phyloP scores from a whole-genome alignment of 1,140 invertebrate species.

The Zaprionus nigranus region DNA sequence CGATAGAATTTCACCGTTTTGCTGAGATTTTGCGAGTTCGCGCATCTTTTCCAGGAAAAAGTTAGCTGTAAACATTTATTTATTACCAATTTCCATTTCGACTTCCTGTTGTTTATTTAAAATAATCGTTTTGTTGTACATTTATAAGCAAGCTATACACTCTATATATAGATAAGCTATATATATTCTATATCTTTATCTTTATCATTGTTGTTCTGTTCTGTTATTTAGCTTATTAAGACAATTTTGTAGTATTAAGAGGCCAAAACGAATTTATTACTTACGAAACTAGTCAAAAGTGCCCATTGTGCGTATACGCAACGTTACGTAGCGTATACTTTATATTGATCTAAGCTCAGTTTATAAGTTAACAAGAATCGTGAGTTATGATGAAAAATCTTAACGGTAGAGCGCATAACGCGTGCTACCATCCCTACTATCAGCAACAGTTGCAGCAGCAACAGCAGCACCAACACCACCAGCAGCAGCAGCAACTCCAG shows the following conservation, averaged over 20 bases:
- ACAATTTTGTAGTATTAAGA: slow-evolving; percentile 24
- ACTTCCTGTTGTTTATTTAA: slow-evolving; percentile 52
- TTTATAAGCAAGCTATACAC: slow-evolving; percentile 24
- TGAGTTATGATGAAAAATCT: slow-evolving; percentile 75
- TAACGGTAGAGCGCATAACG: slow-evolving; percentile 75
- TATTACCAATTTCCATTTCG: slow-evolving; percentile 21
- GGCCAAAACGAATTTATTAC: slow-evolving; percentile 37
- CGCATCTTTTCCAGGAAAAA: slow-evolving; percentile 47
- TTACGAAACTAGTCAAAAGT: slow-evolving; percentile 64
- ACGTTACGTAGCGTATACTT: slow-evolving; percentile 62
- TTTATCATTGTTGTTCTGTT: slow-evolving; percentile 60
- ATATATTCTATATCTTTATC: slow-evolving; percentile 27
- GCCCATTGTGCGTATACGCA: slow-evolving; percentile 73
- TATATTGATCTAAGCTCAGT: slow-evolving; percentile 58
- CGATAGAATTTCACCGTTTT: slow-evolving; percentile 17
- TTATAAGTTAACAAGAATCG: slow-evolving; percentile 30
- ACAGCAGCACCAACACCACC: slow-evolving; percentile 59
- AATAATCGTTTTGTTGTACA: slow-evolving; percentile 21
- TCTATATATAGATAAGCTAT: slow-evolving; percentile 16
- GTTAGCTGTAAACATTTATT: slow-evolving; percentile 65
- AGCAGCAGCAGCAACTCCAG: slow-evolving; percentile 48
- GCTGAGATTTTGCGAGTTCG: slow-evolving; percentile 23
- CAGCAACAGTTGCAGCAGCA: slow-evolving; percentile 62
- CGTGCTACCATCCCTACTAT: slow-evolving; percentile 75
- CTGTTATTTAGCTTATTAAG: slow-evolving; percentile 29